Conservation (phyloP, 2,888 invertebrate genomes). For the Bimastos eiseni region DNA sequence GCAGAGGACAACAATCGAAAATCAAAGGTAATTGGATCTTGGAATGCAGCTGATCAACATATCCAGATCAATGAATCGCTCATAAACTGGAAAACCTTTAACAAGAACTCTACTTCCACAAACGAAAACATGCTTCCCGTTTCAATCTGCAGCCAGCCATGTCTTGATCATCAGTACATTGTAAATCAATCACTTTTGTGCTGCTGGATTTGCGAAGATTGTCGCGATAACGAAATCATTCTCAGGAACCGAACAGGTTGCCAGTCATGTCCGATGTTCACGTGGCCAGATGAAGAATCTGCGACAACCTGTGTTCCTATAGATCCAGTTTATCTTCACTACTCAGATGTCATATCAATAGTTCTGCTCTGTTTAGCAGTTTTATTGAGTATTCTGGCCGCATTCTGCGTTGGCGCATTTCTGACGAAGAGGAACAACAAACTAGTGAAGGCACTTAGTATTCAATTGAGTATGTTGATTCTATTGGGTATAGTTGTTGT, state of each 20-base stretch:
- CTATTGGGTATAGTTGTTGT: constrained; percentile 34
- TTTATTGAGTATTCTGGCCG: constrained; percentile 22
- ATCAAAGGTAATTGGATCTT: background rate
- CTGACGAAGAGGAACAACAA: constrained; percentile 25
- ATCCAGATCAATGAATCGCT: background rate
- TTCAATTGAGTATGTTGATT: constrained; percentile 37
- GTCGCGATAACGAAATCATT: constrained; percentile 27
- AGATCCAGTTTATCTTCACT: constrained; percentile 30
- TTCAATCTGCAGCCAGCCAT: constrained; percentile 42
- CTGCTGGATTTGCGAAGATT: constrained; percentile 25
- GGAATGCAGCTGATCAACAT: background rate
- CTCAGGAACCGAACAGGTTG: background rate
- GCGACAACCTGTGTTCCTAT: constrained; percentile 18
- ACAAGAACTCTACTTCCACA: background rate
- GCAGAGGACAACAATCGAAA: background rate
- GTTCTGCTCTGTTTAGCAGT: constrained; percentile 29
- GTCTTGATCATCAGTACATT: constrained; percentile 32
- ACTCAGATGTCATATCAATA: constrained; percentile 21
- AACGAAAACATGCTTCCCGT: background rate
- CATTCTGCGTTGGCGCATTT: constrained; percentile 13
- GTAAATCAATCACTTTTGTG: background rate
- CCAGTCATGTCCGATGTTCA: constrained; percentile 19
- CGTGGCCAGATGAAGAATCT: constrained; percentile 24
- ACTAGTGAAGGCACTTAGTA: constrained; percentile 39
- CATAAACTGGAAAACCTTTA: background rate